phyloP scores from a whole-genome alignment of 2,113 vertebrate species.

The Erythrocebus patas region DNA sequence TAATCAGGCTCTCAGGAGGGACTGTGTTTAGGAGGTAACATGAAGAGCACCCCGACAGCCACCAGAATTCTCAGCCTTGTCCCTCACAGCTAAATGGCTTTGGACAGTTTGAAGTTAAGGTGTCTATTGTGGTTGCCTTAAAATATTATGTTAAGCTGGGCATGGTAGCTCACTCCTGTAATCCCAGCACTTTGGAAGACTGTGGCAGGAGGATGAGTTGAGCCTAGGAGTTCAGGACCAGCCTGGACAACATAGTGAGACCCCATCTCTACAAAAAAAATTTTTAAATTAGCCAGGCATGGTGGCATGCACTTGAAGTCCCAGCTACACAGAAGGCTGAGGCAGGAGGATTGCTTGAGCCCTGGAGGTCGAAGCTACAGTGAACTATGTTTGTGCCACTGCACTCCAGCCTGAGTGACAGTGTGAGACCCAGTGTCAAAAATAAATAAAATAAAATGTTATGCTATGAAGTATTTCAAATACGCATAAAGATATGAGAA shows the following conservation, averaged over 20 bases:
- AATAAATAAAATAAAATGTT: neutral
- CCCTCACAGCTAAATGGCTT: neutral
- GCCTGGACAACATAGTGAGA: too few relatives aligned
- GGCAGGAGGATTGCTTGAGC: too few relatives aligned
- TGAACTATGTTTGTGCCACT: too few relatives aligned
- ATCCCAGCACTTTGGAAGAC: neutral
- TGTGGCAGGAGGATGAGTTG: too few relatives aligned
- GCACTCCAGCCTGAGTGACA: too few relatives aligned
- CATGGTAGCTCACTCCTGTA: neutral
- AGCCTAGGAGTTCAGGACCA: too few relatives aligned
- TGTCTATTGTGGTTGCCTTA: neutral
- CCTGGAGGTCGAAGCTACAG: too few relatives aligned
- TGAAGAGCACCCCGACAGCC: neutral
- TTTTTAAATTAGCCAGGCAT: too few relatives aligned
- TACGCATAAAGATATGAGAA: neutral
- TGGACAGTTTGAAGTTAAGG: neutral
- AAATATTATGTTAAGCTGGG: neutral
- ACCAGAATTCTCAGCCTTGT: neutral
- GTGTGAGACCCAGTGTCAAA: too few relatives aligned
- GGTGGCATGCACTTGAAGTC: too few relatives aligned
- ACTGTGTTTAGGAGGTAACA: neutral
- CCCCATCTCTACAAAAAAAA: too few relatives aligned
- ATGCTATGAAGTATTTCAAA: neutral
- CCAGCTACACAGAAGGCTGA: too few relatives aligned
- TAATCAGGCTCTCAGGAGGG: neutral